Conservation (phyloP, 2,888 invertebrate genomes). For the Yponomeuta cagnagella region DNA sequence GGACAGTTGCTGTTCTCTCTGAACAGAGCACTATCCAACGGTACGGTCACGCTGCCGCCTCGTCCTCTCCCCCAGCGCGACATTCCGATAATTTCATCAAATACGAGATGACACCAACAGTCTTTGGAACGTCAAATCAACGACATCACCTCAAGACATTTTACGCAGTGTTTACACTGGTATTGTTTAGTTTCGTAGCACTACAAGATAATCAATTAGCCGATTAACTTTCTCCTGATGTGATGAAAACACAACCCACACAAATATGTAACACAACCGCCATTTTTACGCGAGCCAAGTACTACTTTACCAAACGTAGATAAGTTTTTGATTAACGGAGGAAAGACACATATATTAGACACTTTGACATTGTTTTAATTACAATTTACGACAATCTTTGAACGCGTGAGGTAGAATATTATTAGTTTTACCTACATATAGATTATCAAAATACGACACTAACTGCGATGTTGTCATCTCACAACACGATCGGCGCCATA, state of each 20-base stretch:
- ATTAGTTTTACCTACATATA: constrained; percentile 43
- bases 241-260: constrained; percentile 69
- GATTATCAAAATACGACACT: constrained; percentile 61
- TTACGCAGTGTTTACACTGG: not conserved
- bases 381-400: constrained; percentile 47
- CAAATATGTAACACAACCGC: constrained; percentile 71
- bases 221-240: constrained; percentile 50
- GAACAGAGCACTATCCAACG: constrained; percentile 78
- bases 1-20: constrained; percentile 90
- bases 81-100: constrained; percentile 75
- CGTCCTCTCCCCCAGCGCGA: constrained; percentile 79
- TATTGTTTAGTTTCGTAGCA: constrained; percentile 25
- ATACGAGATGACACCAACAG: constrained; percentile 59
- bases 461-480: constrained; percentile 76
- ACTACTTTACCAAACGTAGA: constrained; percentile 60
- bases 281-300: constrained; percentile 70
- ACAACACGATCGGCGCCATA: constrained; percentile 74
- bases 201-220: constrained; percentile 31
- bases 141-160: constrained; percentile 11
- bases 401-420: constrained; percentile 58
- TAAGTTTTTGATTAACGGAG: constrained; percentile 34
- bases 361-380: constrained; percentile 40
- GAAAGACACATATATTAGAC: constrained; percentile 28
- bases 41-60: constrained; percentile 77
- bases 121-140: constrained; percentile 54